Conservation (phyloP, 2,113 vertebrate species). For the Clarias macrocephalus region DNA sequence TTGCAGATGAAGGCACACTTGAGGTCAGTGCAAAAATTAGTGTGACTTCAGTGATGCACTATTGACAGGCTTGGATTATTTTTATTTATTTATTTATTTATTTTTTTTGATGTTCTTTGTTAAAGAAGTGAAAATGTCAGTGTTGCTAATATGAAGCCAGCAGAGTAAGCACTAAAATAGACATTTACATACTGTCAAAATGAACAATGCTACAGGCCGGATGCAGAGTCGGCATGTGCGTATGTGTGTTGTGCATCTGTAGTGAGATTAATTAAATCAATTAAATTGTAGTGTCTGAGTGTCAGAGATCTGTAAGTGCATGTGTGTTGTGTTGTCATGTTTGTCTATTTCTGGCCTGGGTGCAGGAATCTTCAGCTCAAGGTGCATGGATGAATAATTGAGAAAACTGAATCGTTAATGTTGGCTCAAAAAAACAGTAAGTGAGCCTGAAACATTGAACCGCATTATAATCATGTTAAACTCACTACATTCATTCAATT, state of each 20-base stretch:
- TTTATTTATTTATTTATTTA: no score
- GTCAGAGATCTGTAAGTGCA: neutral
- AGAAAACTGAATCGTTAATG: constrained; percentile 30
- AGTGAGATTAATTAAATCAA: no score
- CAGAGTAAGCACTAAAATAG: constrained; percentile 52
- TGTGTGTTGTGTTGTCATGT: neutral
- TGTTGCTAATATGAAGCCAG: constrained; percentile 34
- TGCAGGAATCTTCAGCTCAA: constrained; percentile 28
- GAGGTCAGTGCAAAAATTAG: constrained; percentile 52
- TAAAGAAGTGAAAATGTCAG: constrained; percentile 47
- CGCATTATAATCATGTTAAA: neutral
- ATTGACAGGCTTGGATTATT: constrained; percentile 48
- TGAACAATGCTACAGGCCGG: constrained; percentile 44
- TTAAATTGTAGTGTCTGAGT: neutral
- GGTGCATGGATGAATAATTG: constrained; percentile 38
- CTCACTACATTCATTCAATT: no score
- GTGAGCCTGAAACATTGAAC: neutral
- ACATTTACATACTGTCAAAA: constrained; percentile 53
- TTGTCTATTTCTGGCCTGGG: constrained; percentile 37
- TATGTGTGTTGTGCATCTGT: constrained; percentile 31
- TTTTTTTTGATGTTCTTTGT: constrained; percentile 38
- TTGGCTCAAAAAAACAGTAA: neutral
- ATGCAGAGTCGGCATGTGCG: constrained; percentile 9
- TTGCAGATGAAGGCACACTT: constrained; percentile 55
- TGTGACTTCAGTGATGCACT: constrained; percentile 50